Evolutionary conservation across 2,113 vertebrate species (phyloP).

Genomic region (Alaudala cheleensis): DNA sequence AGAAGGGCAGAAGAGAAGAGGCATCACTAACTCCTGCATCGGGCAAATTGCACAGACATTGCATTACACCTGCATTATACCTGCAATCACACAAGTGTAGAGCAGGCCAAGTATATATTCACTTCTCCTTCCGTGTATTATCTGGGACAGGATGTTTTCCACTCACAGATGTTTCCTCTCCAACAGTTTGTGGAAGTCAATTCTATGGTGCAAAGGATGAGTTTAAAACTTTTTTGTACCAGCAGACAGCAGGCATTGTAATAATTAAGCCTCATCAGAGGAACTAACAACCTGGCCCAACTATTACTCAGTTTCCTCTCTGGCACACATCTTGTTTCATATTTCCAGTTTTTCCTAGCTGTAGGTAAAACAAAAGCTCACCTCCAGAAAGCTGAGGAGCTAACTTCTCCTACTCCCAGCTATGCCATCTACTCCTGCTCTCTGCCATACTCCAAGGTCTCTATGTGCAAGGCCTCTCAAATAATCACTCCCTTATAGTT

Average conservation of each 20-base stretch:
- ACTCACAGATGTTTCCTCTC: conserved; percentile 44
- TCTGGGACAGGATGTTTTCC: conserved; percentile 26
- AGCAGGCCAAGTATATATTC: neutral
- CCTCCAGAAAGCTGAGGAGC: neutral
- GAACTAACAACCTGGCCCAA: neutral
- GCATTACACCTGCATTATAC: neutral
- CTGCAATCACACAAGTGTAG: neutral
- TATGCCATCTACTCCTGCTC: neutral
- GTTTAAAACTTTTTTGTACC: neutral
- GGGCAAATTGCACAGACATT: neutral
- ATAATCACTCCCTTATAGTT: neutral
- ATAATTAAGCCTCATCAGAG: neutral
- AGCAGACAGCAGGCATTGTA: neutral
- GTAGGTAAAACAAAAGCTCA: neutral
- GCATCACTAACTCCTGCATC: neutral
- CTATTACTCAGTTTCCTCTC: conserved; percentile 20
- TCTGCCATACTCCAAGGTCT: neutral
- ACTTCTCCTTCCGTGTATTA: conserved; percentile 21
- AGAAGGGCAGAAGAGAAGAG: neutral
- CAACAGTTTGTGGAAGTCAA: neutral
- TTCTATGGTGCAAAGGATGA: neutral
- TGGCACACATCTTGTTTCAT: neutral
- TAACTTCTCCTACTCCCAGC: neutral
- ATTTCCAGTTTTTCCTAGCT: neutral
- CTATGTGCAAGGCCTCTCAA: neutral